Evolutionary conservation across 2,888 invertebrate species (phyloP).

Genomic region (Eupelmus urozonus): DNA sequence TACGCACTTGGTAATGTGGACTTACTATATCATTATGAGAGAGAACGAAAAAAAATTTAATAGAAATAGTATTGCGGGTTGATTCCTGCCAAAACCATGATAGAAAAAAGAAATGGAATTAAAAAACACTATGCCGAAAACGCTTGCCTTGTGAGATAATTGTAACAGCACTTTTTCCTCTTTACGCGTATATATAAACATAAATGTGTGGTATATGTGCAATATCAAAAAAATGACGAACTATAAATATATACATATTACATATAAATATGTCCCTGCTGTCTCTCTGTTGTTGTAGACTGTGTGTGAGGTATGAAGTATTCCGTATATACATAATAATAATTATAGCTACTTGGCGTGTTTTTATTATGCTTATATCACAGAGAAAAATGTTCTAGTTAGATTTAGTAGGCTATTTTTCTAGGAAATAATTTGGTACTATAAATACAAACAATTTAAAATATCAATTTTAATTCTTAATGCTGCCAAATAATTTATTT

Average conservation of each 20-base stretch:
- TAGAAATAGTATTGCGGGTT: slow-evolving; percentile 49
- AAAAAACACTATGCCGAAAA: slow-evolving; percentile 37
- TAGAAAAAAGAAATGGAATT: slow-evolving; percentile 12
- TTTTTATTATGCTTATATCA: slow-evolving; percentile 9
- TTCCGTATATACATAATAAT: no score
- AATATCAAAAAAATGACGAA: slow-evolving; percentile 50
- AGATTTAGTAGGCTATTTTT: slow-evolving; percentile 2
- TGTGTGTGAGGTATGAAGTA: slow-evolving; percentile 22
- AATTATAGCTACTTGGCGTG: slow-evolving; percentile 8
- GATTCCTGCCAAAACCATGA: slow-evolving; percentile 35
- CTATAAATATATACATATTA: slow-evolving; percentile 56
- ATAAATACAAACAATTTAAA: background rate
- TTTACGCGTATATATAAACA: slow-evolving; percentile 8
- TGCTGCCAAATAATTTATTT: slow-evolving; percentile 2
- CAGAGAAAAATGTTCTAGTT: slow-evolving; percentile 41
- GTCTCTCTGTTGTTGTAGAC: slow-evolving; percentile 16
- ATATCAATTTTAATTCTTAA: slow-evolving; percentile 1
- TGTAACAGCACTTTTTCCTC: slow-evolving; percentile 36
- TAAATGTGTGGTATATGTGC: slow-evolving; percentile 46
- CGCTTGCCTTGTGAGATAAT: slow-evolving; percentile 54
- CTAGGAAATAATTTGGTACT: background rate
- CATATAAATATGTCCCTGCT: slow-evolving; percentile 37
- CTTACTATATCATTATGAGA: slow-evolving; percentile 20
- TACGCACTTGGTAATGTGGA: slow-evolving; percentile 4
- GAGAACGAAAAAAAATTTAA: slow-evolving; percentile 24